Evolutionary conservation across 2,888 invertebrate genomes (phyloP), one percentile per base, ranked within the genome.

Genomic region (Abscondita cerata): DNA sequence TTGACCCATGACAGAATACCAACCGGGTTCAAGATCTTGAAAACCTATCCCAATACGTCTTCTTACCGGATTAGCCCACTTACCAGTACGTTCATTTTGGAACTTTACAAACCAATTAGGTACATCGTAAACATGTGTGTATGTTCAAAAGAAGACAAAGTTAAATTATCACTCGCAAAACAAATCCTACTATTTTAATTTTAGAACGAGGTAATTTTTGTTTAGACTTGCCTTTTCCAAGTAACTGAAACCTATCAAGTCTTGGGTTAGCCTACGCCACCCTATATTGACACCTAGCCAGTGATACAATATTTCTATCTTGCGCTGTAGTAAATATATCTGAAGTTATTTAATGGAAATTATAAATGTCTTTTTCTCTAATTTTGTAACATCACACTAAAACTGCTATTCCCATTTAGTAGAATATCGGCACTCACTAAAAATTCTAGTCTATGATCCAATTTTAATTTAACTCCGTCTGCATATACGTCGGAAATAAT

Each of bases 1-100:
- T 79, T 99, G 98, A 1, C 95, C 96, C 99, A 99, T 99, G 0
- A 98, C 95, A 0, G 97, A 98, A 79, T 96, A 92, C 90, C 90
- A 81, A 41, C 79, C 79, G 56, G 69, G 70, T 62, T 72, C 70
- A 36, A 73, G 62, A 34, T 72, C 70, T 5, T 88, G 86, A 79
- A 91, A 90, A 18, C 91, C 90, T 46, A 88, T 83, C 1, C 89
- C 88, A 69, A 90, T 86, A 81, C 86, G 89, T 75, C 96, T 84
- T 59, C 76, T 78, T 48, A 96, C 96, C 52, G 93, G 92, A 76
- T 96, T 94, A 48, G 94, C 87, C 96, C 98, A 98, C 64, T 97
- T 98, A 48, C 98, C 98, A 15, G 89, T 87, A 69, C 86, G 84
- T 53, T 84, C 78, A 76, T 96, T 92, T 83, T 98, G 98, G 81